Base-by-base conservation (phyloP, 2,113 vertebrate genomes). In the Macaca nemestrina region DNA sequence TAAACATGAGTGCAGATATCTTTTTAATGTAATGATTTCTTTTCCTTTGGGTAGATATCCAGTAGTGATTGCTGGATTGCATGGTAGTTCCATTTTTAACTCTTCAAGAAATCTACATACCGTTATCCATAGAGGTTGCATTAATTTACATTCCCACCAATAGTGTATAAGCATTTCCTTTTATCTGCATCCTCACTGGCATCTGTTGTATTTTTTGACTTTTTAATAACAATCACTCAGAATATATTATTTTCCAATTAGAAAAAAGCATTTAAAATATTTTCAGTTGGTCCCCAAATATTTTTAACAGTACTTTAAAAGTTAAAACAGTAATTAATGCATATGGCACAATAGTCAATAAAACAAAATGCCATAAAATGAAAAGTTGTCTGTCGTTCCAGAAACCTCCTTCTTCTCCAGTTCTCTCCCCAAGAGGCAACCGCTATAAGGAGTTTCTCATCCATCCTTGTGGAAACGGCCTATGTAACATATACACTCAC, bases 281-380 rank as follows among this genome's bases (percentile, higher is more conserved):
- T 92, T 64, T 89, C 14, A 1, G n/a, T 40, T 85, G 8, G 17
- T 70, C 43, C 18, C 43, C 20, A 70, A 32, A 75, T 70, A 90
- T 72, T 93, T 89, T 85, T 61, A 94, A 38, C 17, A 76, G 10
- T 30, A 4, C 43, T 95, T 59, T 57, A 94, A 95, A 82, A 89
- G 48, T 93, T n/a, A 76, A 92, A 90, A 67, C 6, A 40, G 35
- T 72, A 75, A 73, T 87, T 45, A 72, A 50, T 68, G 16, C 23
- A 23, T 40, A 67, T 12, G 35, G 55, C 22, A 75, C 93, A 95
- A 52, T 3, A 95, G 82, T 50, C 20, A 81, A 87, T 91, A 70
- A 83, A 87, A 48, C 18, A 43, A 95, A 75, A 86, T 50, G 68
- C 57, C 45, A 38, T 35, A 43, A 38, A 64, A 3, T n/a, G 67